Evolutionary conservation across 64 coral and sea anemone genomes (phyloP).

Genomic region (Anthopleura sola): DNA sequence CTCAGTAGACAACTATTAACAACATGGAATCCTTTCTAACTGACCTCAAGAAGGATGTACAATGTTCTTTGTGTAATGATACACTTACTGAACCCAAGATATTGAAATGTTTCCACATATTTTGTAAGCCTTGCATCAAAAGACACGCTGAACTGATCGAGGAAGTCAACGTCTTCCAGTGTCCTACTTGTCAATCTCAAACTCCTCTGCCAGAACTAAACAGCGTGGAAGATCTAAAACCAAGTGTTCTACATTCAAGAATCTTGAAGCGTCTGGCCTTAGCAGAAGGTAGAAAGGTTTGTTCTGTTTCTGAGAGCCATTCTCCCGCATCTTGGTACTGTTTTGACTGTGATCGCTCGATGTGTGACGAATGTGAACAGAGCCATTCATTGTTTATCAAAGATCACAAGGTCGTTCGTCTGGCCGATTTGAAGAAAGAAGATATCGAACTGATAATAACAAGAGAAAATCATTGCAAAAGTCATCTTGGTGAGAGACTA

Average conservation of each 20-base stretch:
- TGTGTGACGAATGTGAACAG: background rate
- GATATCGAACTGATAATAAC: background rate
- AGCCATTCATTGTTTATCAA: slow-evolving; percentile 1
- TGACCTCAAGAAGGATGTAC: background rate
- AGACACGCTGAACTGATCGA: background rate
- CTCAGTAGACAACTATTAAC: too few species aligned
- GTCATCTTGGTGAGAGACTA: background rate
- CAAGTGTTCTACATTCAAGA: background rate
- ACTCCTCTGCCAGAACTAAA: background rate
- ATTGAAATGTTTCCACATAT: background rate
- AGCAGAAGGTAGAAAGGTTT: background rate
- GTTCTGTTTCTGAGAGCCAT: slow-evolving; percentile 17
- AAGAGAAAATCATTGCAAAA: background rate
- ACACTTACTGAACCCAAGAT: background rate
- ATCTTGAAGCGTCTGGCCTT: background rate
- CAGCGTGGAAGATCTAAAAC: background rate
- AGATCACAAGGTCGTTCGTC: background rate
- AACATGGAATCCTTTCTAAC: slow-evolving; percentile 9
- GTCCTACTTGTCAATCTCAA: background rate
- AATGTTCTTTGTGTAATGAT: slow-evolving; percentile 12
- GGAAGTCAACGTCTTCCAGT: slow-evolving; percentile 1
- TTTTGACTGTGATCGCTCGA: background rate
- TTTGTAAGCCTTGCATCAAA: slow-evolving; percentile 2
- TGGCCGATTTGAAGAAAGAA: background rate
- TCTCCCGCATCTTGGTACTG: background rate